Percentiles rank a stretch among this genome's conserved stretches.
phyloP scores from a whole-genome alignment of 2,797 vertebrate genomes.

The Anniella stebbinsi region DNA sequence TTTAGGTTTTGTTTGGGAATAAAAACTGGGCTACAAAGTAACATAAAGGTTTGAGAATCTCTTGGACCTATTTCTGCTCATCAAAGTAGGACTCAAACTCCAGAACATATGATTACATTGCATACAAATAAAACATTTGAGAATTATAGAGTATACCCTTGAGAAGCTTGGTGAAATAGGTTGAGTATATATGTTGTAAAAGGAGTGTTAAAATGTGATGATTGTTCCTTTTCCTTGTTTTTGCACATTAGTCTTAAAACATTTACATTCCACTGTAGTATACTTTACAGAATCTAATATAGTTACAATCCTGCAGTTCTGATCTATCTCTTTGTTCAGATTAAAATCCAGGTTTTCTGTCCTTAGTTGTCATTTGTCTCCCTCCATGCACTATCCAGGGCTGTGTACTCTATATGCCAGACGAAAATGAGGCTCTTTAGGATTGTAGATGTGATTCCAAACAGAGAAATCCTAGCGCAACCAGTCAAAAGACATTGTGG shows the following conservation, averaged over 20 bases:
- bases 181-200: neutral
- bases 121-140: neutral
- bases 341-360: neutral
- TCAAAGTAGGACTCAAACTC: neutral
- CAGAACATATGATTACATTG: neutral
- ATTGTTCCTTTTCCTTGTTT: neutral
- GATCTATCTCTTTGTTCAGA: neutral
- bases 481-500: neutral
- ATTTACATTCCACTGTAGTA: neutral
- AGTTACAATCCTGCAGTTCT: neutral
- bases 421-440: neutral
- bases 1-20: constrained; percentile 22
- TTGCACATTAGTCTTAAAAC: neutral
- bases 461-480: neutral
- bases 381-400: neutral
- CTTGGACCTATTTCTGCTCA: neutral
- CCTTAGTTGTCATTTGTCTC: neutral
- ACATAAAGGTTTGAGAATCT: constrained; percentile 14
- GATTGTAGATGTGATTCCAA: too few species aligned
- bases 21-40: neutral
- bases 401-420: neutral
- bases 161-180: neutral
- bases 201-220: neutral
- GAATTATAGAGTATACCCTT: neutral
- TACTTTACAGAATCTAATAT: neutral